These are phyloP conservation scores for Ganaspis sp. DNA, from an alignment of 1,140 invertebrate species.

Conservation along the genomic window DNA sequence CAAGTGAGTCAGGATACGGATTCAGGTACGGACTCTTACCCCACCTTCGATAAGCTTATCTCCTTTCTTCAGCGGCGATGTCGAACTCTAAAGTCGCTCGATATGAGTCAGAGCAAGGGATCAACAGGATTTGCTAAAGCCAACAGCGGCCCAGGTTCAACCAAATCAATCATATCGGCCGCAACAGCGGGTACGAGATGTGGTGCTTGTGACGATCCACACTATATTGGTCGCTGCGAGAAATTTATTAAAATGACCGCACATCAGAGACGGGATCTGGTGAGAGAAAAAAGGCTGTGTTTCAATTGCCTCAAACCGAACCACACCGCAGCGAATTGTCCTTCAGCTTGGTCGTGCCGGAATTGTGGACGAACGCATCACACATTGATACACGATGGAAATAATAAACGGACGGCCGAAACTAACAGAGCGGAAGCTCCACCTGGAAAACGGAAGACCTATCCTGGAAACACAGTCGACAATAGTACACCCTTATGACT, in stretches of 20 bases:
- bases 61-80: no score
- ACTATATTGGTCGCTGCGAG: neutral
- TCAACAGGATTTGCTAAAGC: no score
- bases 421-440: no score
- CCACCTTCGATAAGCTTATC: no score
- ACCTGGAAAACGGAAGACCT: no score
- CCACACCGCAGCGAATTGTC: neutral
- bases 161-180: no score
- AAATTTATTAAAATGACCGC: neutral
- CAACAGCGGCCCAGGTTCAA: no score
- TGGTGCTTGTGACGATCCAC: neutral
- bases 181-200: neutral
- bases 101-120: no score
- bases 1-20: no score
- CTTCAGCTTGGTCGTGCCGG: neutral
- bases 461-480: neutral
- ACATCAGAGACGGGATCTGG: neutral
- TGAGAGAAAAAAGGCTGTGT: neutral
- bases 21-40: no score
- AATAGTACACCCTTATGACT: neutral
- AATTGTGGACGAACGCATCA: neutral
- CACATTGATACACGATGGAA: neutral
- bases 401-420: no score
- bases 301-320: neutral
- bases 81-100: no score